Evolutionary conservation across 2,113 vertebrate species (phyloP), one percentile per base, ranked within the genome.

Genomic region (Atrichornis clamosus): DNA sequence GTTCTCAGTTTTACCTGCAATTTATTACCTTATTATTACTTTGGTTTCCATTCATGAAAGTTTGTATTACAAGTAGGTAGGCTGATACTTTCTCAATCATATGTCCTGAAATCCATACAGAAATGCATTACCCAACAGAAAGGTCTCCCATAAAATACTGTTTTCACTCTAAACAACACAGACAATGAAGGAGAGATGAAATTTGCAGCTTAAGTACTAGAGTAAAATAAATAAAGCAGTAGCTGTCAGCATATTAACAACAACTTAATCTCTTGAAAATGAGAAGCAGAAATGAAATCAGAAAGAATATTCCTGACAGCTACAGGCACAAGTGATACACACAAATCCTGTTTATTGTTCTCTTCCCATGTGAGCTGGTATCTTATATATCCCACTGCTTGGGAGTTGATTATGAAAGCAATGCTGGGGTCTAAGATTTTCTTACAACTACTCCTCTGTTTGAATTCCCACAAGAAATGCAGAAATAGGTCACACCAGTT

Each of bases 201-300:
- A 90, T 74, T 46, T 74, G 47, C 42, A 56, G 35, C 41, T 76
- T 46, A 68, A 74, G 78, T 63, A 80, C 30, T 11, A 28, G 28
- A 84, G 47, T 60, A 93, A 95, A 95, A 73, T 55, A 95, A 80
- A 85, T 83, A 94, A 94, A 93, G 60, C n/a, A 94, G 53, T 44
- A 93, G 90, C 91, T 92, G 86, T 95, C 87, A 95, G 94, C 89
- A 82, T 78, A 96, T 86, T 96, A 97, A 93, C 93, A 96, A 96
- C 86, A 97, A 96, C 74, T 95, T 95, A 92, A 94, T 97, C 96
- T 91, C 94, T 70, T 89, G 77, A 46, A 87, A 95, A 97, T 67
- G 33, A 95, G 93, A 62, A 94, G 89, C 93, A 92, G 92, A 96
- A 97, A 95, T 93, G 94, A 97, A 96, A 94, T 75, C n/a, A 95